Evolutionary conservation across 1,140 invertebrate species (phyloP).

Genomic region (Pygmarrhopalites habei): DNA sequence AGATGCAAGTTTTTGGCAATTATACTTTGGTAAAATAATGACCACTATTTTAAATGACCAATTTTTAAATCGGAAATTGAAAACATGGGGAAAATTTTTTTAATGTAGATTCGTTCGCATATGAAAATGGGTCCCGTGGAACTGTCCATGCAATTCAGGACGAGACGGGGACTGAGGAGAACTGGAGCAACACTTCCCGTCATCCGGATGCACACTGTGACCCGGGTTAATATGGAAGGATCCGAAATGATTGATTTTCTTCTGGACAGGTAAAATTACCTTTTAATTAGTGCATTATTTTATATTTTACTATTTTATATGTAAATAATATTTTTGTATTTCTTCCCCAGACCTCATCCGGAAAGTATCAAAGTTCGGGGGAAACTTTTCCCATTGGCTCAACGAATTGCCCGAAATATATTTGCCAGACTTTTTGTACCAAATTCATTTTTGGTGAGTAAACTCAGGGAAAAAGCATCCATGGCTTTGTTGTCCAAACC

Average conservation of each 20-base stretch:
- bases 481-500: conserved; percentile 33
- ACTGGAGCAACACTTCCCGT: conserved; percentile 30
- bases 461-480: conserved; percentile 27
- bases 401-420: conserved; percentile 35
- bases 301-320: not conserved
- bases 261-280: conserved; percentile 32
- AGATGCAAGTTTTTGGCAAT: conserved; percentile 38
- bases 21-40: conserved; percentile 38
- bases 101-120: conserved; percentile 39
- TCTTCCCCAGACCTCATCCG: conserved; percentile 36
- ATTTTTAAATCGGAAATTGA: no score
- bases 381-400: conserved; percentile 36
- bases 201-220: conserved; percentile 32
- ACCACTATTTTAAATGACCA: no score
- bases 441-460: conserved; percentile 30
- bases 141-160: conserved; percentile 36
- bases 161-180: conserved; percentile 26
- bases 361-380: conserved; percentile 37
- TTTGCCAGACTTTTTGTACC: conserved; percentile 35
- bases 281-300: not conserved
- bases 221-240: conserved; percentile 35
- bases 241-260: conserved; percentile 39
- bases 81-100: no score
- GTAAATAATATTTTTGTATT: conserved; percentile 8
- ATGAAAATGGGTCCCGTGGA: conserved; percentile 33